Conservation (phyloP, 2,888 invertebrate species). For the Drosophila subquinaria region DNA sequence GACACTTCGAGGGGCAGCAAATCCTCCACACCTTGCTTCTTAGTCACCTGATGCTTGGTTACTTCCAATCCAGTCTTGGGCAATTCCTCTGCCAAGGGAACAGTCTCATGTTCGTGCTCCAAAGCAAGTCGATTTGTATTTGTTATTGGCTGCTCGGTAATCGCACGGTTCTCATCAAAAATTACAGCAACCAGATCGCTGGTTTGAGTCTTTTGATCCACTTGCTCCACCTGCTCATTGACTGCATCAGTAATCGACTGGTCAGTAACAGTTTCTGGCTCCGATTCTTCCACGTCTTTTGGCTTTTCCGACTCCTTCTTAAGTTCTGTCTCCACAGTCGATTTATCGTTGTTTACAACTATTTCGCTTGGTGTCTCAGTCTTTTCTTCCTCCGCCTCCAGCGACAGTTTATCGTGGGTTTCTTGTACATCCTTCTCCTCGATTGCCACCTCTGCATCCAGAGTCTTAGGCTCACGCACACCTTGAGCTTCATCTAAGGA, state of each 20-base stretch:
- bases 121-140: constrained; percentile 56
- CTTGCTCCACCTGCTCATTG: constrained; percentile 4
- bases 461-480: constrained; percentile 62
- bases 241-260: background rate
- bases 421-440: constrained; percentile 4
- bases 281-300: background rate
- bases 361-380: constrained; percentile 6
- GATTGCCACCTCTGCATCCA: constrained; percentile 26
- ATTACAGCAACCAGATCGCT: constrained; percentile 59
- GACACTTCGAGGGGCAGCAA: constrained; percentile 43
- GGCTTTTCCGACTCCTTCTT: constrained; percentile 2
- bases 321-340: background rate
- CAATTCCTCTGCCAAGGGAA: constrained; percentile 28
- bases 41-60: constrained; percentile 71
- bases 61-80: constrained; percentile 48
- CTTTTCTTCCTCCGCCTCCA: background rate
- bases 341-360: constrained; percentile 15
- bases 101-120: constrained; percentile 59
- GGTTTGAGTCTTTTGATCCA: constrained; percentile 31
- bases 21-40: constrained; percentile 71
- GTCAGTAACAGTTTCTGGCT: constrained; percentile 17
- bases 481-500: constrained; percentile 34
- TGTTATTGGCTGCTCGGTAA: constrained; percentile 65
- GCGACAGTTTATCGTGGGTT: background rate
- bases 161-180: constrained; percentile 57